Percentiles rank a stretch among this genome's conserved stretches.
Conservation (phyloP, 2,113 vertebrate species). For the Canis aureus region DNA sequence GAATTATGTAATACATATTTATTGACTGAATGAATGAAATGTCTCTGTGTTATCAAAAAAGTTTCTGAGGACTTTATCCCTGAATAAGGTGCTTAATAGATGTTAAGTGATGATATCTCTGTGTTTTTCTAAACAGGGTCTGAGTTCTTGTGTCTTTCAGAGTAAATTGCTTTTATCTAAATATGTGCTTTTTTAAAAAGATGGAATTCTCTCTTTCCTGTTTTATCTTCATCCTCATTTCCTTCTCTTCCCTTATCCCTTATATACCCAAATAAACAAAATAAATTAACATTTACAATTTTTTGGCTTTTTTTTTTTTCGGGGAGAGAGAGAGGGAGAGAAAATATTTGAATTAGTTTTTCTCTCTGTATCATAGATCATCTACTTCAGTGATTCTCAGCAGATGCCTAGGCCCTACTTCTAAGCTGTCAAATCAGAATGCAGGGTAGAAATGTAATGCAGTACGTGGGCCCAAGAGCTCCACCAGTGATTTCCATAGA, state of each 20-base stretch:
- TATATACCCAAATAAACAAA: background rate
- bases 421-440: background rate
- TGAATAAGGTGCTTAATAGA: background rate
- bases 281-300: background rate
- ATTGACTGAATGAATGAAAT: background rate
- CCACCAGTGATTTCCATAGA: background rate
- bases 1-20: accelerated
- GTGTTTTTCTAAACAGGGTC: background rate
- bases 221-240: background rate
- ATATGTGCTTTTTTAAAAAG: background rate
- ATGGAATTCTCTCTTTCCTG: background rate
- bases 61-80: background rate
- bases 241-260: background rate
- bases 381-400: background rate
- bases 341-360: background rate
- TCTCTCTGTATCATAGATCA: background rate
- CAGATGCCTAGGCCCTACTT: background rate
- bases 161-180: slow-evolving; percentile 28
- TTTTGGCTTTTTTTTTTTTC: background rate
- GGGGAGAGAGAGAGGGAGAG: background rate
- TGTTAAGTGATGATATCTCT: background rate
- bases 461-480: background rate
- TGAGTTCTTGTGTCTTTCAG: background rate
- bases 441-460: background rate
- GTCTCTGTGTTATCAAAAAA: background rate